phyloP scores from a whole-genome alignment of 2,888 invertebrate species.

The Coenonympha glycerion region DNA sequence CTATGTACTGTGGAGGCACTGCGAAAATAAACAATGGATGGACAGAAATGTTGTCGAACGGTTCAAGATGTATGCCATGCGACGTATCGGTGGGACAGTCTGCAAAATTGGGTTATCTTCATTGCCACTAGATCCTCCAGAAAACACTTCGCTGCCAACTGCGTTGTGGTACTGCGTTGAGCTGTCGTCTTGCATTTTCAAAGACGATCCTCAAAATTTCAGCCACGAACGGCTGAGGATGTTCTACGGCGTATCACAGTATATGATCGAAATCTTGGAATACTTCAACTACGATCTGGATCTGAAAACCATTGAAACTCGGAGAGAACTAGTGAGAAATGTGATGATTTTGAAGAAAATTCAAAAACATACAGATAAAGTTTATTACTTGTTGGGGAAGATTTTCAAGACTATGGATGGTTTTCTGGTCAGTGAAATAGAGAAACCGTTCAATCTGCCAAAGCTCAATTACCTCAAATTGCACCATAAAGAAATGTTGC shows the following conservation, averaged over 20 bases:
- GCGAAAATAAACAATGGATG: constrained; percentile 44
- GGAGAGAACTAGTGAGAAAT: constrained; percentile 34
- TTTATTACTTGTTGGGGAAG: constrained; percentile 33
- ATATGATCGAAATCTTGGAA: constrained; percentile 40
- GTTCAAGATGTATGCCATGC: constrained; percentile 37
- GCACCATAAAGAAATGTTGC: constrained; percentile 34
- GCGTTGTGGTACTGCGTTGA: constrained; percentile 46
- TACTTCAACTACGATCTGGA: too few species aligned
- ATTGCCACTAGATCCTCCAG: constrained; percentile 39
- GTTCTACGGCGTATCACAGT: constrained; percentile 32
- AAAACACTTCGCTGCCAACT: constrained; percentile 32
- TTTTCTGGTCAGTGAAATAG: constrained; percentile 37
- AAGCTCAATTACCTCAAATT: constrained; percentile 39
- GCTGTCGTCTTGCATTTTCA: constrained; percentile 38
- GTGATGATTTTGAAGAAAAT: constrained; percentile 38
- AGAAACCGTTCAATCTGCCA: constrained; percentile 33
- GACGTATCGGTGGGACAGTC: constrained; percentile 38
- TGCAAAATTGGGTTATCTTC: too few species aligned
- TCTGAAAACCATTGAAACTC: constrained; percentile 32
- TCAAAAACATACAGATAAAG: constrained; percentile 29
- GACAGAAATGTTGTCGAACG: too few species aligned
- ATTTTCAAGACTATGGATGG: constrained; percentile 38
- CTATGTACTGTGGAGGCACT: constrained; percentile 42
- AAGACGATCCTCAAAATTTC: constrained; percentile 34
- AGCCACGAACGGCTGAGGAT: too few species aligned